Base-by-base conservation (phyloP, 2,888 invertebrate species). In the Pachymerium ferrugineum region DNA sequence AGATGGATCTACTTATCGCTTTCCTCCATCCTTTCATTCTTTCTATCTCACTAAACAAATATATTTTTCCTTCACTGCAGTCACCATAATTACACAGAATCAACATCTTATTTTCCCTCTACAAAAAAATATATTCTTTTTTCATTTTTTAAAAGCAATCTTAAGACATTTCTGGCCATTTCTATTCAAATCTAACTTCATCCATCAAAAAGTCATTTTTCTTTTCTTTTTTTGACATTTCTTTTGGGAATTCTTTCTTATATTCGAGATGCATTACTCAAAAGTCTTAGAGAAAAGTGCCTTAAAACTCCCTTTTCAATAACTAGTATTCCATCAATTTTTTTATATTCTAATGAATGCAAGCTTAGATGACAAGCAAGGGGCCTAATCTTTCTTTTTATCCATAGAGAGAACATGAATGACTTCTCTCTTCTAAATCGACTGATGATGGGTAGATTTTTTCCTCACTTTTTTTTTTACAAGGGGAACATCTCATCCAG, bases 121-220 rank as follows among this genome's bases (percentile, higher is more conserved):
- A 3, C 12, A n/a, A n/a, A n/a, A n/a, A n/a, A n/a, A n/a, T n/a
- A n/a, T n/a, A 28, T 4, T 62, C 22, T 54, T 6, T 25, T 54
- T 25, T 19, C 10, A 28, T 62, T 62, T 25, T 22, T 25, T 5
- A 19, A 47, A 19, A 47, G 19, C 16, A 28, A 62, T 62, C 28
- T 62, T 62, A 62, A 62, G 62, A 62, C 62, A 62, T 62, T 62
- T 38, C 38, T 38, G 16, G 38, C 38, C 38, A 38, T 38, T 38
- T 62, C 62, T 62, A 62, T 62, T 62, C 62, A 62, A 62, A 62
- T 62, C 62, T 62, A 28, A 28, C 62, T 62, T 62, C 62, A 62
- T 62, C 62, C 62, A 62, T 62, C 62, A 62, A 62, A 62, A 62
- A 62, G 62, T 62, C 62, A 62, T 62, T 62, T 62, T 62, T 62